phyloP scores from a whole-genome alignment of 2,888 invertebrate genomes.

The Lasioglossum oenotherae region DNA sequence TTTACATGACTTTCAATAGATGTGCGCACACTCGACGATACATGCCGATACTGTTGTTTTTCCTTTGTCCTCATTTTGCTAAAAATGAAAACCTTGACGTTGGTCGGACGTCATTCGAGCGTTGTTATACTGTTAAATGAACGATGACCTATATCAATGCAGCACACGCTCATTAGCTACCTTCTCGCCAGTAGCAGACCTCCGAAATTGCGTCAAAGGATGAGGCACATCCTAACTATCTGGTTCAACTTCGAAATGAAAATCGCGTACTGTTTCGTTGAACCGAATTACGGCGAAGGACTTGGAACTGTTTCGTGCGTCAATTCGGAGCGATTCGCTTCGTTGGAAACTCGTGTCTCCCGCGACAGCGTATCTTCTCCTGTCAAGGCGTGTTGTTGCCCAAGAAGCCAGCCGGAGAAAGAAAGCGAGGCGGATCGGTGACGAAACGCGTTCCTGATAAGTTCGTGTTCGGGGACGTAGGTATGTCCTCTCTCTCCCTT shows the following conservation, averaged over 20 bases:
- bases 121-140: neutral
- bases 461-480: conserved; percentile 12
- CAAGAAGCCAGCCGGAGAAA: conserved; percentile 12
- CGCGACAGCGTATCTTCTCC: neutral
- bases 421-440: conserved; percentile 52
- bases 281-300: neutral
- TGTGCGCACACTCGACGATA: no score
- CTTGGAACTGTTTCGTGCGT: neutral
- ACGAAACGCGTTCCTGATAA: conserved; percentile 61
- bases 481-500: neutral
- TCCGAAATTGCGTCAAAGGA: neutral
- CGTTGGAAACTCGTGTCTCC: neutral
- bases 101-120: neutral
- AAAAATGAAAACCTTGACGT: neutral
- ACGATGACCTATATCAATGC: neutral
- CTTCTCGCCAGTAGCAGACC: no score
- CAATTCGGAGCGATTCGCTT: neutral
- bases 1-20: neutral
- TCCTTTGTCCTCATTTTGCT: neutral
- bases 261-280: neutral
- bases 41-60: no score
- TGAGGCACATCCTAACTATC: neutral
- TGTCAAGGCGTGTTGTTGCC: conserved; percentile 42
- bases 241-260: neutral
- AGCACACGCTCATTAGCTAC: no score